Evolutionary conservation across 2,113 vertebrate species (phyloP).

Genomic region (Zosterops borbonicus): DNA sequence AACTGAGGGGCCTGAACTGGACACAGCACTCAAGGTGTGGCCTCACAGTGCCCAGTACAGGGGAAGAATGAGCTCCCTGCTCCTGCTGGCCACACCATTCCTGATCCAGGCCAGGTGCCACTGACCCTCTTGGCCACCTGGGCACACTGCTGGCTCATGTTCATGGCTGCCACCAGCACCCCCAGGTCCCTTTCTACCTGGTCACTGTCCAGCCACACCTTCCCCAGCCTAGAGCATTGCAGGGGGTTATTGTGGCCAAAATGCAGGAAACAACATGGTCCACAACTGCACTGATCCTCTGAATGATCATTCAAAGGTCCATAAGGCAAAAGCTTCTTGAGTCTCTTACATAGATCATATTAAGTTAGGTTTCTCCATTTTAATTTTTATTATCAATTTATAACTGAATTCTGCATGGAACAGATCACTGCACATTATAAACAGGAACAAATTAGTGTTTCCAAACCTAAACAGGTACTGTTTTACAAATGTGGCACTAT

Average conservation of each 20-base stretch:
- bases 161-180: background rate
- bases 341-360: background rate
- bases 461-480: background rate
- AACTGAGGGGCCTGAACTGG: background rate
- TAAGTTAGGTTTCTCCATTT: background rate
- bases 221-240: background rate
- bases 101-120: background rate
- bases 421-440: background rate
- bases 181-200: background rate
- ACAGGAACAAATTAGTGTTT: background rate
- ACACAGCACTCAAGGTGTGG: background rate
- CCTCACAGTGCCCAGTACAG: background rate
- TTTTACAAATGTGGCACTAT: background rate
- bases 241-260: background rate
- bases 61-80: background rate
- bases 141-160: background rate
- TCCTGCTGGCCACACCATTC: background rate
- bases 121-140: background rate
- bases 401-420: background rate
- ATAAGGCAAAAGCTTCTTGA: background rate
- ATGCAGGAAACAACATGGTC: background rate
- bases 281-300: background rate
- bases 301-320: background rate
- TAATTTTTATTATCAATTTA: background rate
- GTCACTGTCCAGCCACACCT: background rate